Conservation (phyloP, 2,113 vertebrate genomes). For the Indri indri region DNA sequence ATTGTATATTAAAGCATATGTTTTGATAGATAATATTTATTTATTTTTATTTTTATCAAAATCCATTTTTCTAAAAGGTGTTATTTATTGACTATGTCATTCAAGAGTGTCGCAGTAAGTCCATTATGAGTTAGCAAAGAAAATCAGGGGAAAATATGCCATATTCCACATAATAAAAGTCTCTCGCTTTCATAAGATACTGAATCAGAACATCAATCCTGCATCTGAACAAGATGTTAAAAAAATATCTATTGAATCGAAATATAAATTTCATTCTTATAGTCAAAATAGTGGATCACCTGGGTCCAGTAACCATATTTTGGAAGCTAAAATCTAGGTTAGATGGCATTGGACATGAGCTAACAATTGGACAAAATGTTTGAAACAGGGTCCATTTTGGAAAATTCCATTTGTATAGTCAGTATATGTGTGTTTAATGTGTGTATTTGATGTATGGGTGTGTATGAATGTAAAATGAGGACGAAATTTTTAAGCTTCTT, state of each 20-base stretch:
- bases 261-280: neutral
- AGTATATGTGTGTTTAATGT: neutral
- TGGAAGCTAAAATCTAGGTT: neutral
- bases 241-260: neutral
- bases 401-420: neutral
- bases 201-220: neutral
- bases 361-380: neutral
- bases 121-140: neutral
- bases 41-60: slow-evolving; percentile 20
- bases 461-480: neutral
- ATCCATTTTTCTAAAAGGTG: neutral
- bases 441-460: neutral
- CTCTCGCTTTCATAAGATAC: neutral
- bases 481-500: neutral
- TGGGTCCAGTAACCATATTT: neutral
- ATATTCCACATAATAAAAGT: neutral
- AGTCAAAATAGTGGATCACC: neutral
- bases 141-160: neutral
- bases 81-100: neutral
- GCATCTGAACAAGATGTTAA: neutral
- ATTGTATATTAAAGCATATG: neutral
- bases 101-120: neutral
- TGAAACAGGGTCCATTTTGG: neutral
- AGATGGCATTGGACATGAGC: neutral
- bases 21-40: neutral